Percentiles rank a stretch among this genome's conserved stretches.
Conservation (phyloP, 2,113 vertebrate species). For the Nothocercus nigrocapillus region DNA sequence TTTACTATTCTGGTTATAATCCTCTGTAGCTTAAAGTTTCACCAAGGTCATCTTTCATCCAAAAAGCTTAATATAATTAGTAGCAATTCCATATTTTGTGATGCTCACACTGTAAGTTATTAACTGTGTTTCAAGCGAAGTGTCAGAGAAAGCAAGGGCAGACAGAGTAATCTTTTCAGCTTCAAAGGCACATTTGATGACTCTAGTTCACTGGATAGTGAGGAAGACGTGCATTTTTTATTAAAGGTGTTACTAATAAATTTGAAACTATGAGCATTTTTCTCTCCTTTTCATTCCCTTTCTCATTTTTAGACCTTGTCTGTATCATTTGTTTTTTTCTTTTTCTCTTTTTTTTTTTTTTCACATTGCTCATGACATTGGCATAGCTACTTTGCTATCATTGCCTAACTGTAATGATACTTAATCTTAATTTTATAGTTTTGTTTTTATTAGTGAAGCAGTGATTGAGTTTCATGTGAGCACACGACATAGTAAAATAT, state of each 20-base stretch:
- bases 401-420: neutral
- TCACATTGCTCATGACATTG: neutral
- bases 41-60: constrained; percentile 73
- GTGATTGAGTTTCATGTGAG: neutral
- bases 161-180: constrained; percentile 66
- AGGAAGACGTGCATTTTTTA: constrained; percentile 63
- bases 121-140: constrained; percentile 75
- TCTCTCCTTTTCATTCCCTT: neutral
- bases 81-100: constrained; percentile 71
- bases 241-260: constrained; percentile 66
- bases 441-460: neutral
- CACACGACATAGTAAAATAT: neutral
- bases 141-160: constrained; percentile 67
- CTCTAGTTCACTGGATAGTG: constrained; percentile 66
- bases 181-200: constrained; percentile 73
- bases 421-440: neutral
- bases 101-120: constrained; percentile 68
- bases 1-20: constrained; percentile 48
- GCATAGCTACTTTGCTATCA: neutral
- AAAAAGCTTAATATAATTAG: constrained; percentile 75
- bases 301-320: neutral
- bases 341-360: neutral
- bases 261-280: constrained; percentile 42
- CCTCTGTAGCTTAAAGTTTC: constrained; percentile 41
- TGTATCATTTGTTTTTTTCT: neutral